Conservation (phyloP, 2,113 vertebrate species). For the Pteropus alecto region DNA sequence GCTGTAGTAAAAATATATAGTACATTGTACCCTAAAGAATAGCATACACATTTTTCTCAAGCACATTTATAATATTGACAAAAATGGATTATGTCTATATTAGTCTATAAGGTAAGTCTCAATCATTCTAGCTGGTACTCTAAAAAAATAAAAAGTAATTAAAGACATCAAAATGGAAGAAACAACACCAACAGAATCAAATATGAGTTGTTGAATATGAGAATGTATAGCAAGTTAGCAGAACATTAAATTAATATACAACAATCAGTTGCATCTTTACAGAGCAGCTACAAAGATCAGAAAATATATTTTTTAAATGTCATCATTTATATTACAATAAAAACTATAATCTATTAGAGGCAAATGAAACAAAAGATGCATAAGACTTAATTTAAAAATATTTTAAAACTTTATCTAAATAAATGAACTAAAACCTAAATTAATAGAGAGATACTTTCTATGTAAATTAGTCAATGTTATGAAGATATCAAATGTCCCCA, state of each 20-base stretch:
- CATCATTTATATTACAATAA: background rate
- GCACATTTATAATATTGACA: background rate
- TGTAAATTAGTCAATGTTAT: background rate
- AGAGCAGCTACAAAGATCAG: background rate
- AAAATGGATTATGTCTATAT: background rate
- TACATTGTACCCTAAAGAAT: background rate
- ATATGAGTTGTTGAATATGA: background rate
- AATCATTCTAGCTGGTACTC: background rate
- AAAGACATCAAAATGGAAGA: background rate
- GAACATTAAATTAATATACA: background rate
- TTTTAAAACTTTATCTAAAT: slow-evolving; percentile 9
- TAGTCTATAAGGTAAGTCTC: background rate
- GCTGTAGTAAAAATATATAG: background rate
- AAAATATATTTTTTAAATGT: background rate
- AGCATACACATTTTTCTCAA: background rate
- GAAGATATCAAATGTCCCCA: background rate
- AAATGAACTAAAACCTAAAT: background rate
- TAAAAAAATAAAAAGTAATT: background rate
- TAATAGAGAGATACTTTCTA: background rate
- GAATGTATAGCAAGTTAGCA: background rate
- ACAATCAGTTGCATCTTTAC: background rate
- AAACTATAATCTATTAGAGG: background rate
- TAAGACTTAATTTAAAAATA: background rate
- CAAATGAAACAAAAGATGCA: background rate
- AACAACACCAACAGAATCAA: background rate